Base-by-base conservation (phyloP, 2,888 invertebrate species). In the Gerosis bhagava region DNA sequence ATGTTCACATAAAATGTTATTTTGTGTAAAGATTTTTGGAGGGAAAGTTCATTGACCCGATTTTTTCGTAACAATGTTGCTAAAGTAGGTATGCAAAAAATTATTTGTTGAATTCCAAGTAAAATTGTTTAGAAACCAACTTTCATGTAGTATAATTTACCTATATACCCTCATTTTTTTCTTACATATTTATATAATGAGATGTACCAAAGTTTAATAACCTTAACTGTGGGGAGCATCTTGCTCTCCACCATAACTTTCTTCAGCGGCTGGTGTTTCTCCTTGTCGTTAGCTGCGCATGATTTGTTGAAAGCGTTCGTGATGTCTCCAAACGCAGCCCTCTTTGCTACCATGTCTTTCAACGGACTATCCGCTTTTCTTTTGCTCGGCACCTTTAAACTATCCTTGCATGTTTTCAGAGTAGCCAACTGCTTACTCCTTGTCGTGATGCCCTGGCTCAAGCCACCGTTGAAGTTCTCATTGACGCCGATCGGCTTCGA, bases 261-360 rank as follows among this genome's bases (percentile, higher is more conserved):
- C 64, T 86, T 91, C 31, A 82, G 63, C 41, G 71, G 70, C 66
- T 75, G 70, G 53, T 66, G 63, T 65, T 87, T 84, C 49, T 82
- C 77, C 50, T 83, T 80, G 37, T 83, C 82, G 49, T 77, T 77
- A 37, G 70, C 67, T 10, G 68, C 78, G 41, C 65, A 67, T 31
- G 83, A 71, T 60, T 89, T 89, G 62, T 84, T 80, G 58, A 83
- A 77, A 54, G 93, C 94, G 81, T 96, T 96, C 39, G 96, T 96
- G 57, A 97, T 92, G 75, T 97, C 97, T 51, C 95, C 95, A 68
- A 97, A 92, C 2, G 96, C 97, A 28, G 95, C 94, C 63, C 97
- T 89, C 75, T 96, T 97, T 3, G 93, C 91, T 39, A 90, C 91
- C 58, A 92, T 92, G 70, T 94, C 93, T 77, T 94, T 95, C 31